Base-by-base conservation (phyloP, 2,113 vertebrate genomes). In the Coreoperca whiteheadi region DNA sequence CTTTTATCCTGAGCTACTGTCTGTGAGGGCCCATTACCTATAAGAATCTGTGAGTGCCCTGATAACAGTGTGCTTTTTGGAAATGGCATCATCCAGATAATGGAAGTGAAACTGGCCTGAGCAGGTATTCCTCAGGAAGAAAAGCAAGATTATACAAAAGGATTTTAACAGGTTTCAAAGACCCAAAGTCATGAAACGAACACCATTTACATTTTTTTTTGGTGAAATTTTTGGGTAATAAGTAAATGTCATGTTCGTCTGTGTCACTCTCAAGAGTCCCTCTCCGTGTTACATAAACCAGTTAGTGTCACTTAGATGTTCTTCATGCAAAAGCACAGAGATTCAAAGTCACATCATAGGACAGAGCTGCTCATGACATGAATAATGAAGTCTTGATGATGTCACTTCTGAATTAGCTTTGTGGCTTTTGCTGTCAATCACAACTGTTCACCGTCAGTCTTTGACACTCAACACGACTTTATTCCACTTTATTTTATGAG, bases 1-100 rank as follows among this genome's bases (percentile, higher is more conserved):
- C 76, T 81, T 66, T 79, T 32, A 85, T 74, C 61, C 15, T 0
- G 0, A 87, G 0, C 23, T 39, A 10, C 56, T 34, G 63, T 68
- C 66, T 74, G 48, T 14, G 63, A 81, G 50, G 43, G 34, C 11
- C 50, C 59, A 79, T 85, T 86, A 84, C 64, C 64, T 76, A n/a
- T 48, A 67, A 66, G 60, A 57, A 79, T 72, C 48, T 65, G 1
- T 69, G 76, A 86, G 76, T 65, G 73, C 74, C 16, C 50, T 70
- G 66, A 72, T 74, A 79, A 73, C 51, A 51, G 51, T 74, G 64
- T 65, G 70, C 56, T 71, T 81, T 82, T 73, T 57, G 76, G 69
- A 80, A 79, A 88, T 70, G 37, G 66, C 74, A 64, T 71, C 79
- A 81, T 88, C 37, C 57, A 87, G 79, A 87, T 85, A 89, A 84